Evolutionary conservation across 2,797 vertebrate species (phyloP), one percentile per base, ranked within the genome.

Genomic region (Eulemur rubriventer): DNA sequence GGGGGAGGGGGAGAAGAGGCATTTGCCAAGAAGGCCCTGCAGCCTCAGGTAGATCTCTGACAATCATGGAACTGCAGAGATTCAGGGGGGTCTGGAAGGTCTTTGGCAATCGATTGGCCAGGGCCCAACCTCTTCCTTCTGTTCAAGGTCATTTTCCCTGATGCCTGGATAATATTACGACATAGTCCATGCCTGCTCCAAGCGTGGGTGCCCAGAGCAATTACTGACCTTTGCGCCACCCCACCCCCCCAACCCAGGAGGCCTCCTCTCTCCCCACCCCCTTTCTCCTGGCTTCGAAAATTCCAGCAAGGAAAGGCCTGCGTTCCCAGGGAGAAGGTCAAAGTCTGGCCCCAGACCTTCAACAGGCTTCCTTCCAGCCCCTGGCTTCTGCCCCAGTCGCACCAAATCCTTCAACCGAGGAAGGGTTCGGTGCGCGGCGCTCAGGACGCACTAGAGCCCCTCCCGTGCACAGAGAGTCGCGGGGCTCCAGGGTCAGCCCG

Each of bases 321-420:
- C n/a, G 22, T 79, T 89, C 48, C n/a, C 26, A 30, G 48, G 22
- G 11, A 91, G 52, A 69, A 85, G 85, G 81, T 84, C 79, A 65
- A 96, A 96, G 52, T 87, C 89, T 73, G 35, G 38, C 48, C 50
- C 55, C 84, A 95, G 41, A 80, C 67, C 50, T 89, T 63, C 35
- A 55, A 41, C 83, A 80, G 30, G 57, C 48, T 78, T 91, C 78
- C 43, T 78, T 93, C 82, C 89, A 70, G 48, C 33, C 55, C 43
- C 24, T 8, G 6, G 59, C n/a, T 89, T 73, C 83, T 41, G 65
- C 26, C 48, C 75, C 48, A 52, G 22, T 1, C 22, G 4, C 88
- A 24, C n/a, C 70, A 86, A 83, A 94, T n/a, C 82, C 35, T 48
- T 16, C n/a, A 33, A 24, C 48, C 17, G 2, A 43, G 20, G 18